Conservation (phyloP, 2,888 invertebrate species). For the Lasioglossum villosulum region DNA sequence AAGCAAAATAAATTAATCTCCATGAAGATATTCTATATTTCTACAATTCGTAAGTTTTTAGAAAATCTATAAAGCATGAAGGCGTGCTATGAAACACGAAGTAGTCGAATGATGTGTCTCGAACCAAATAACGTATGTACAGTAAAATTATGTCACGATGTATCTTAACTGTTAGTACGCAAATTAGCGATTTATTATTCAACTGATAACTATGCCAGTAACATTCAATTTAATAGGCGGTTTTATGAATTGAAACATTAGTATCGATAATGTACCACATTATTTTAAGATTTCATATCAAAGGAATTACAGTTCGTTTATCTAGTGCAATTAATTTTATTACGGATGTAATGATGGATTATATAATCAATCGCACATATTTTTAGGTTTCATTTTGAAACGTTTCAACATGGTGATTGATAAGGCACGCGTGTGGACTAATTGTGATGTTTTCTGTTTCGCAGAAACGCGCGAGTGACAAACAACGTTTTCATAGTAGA, state of each 20-base stretch:
- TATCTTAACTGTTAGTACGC: neutral
- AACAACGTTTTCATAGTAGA: neutral
- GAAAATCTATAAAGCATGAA: neutral
- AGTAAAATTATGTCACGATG: neutral
- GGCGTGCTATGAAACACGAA: too few relatives aligned
- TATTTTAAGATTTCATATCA: neutral
- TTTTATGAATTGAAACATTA: neutral
- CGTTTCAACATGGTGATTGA: neutral
- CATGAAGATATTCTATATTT: neutral
- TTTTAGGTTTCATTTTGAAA: neutral
- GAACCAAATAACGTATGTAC: neutral
- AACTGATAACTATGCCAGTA: neutral
- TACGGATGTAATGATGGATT: neutral
- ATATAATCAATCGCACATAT: neutral
- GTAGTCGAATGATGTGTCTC: neutral
- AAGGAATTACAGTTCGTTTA: neutral
- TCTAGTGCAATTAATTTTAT: conserved; percentile 3
- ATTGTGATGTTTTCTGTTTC: neutral
- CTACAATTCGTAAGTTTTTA: neutral
- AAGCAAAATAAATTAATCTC: neutral
- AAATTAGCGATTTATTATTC: conserved; percentile 3
- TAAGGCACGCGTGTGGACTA: neutral
- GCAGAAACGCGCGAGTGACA: neutral
- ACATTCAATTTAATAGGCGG: neutral
- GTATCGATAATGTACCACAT: conserved; percentile 2